Base-by-base conservation (phyloP, 2,888 invertebrate species). In the Eulithis prunata region DNA sequence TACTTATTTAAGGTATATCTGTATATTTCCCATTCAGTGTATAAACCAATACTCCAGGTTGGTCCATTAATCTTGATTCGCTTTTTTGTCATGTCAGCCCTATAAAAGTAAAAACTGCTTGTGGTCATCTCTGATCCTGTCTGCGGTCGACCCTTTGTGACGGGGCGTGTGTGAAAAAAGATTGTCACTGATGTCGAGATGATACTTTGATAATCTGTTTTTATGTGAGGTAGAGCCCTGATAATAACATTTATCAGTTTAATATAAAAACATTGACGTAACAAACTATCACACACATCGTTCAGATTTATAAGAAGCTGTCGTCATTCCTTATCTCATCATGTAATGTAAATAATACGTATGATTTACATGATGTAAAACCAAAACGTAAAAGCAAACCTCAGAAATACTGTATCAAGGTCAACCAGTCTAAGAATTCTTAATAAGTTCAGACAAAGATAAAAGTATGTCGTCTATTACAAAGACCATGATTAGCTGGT, bases 401-500 rank as follows among this genome's bases (percentile, higher is more conserved):
- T 46, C 13, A 45, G 4, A 32, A 55, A 46, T 46, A 63, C 53
- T 57, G 56, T 53, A 47, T 57, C 53, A 54, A 59, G 49, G 64
- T 54, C 64, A 55, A 32, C 11, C n/a, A 49, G 52, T 49, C 32
- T 49, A 41, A 21, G 49, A 21, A 49, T 7, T 8, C 14, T 21
- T 21, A 4, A 47, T 13, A 14, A 47, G 41, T 4, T 41, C 32
- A 13, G 10, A 45, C 38, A 43, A 21, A 52, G 43, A 43, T 52
- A 41, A 60, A 62, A 62, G 8, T 56, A n/a, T n/a, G 49, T 57
- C 43, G 54, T 45, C 58, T 62, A n/a, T 54, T 49, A 49, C n/a
- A 54, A 55, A 55, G 32, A 32, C 52, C 51, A 46, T 60, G 67
- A 67, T 67, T 57, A 64, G 60, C n/a, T 32, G 43, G 36, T 53